phyloP scores from a whole-genome alignment of 2,888 invertebrate species.

The Epsilonema sp. region DNA sequence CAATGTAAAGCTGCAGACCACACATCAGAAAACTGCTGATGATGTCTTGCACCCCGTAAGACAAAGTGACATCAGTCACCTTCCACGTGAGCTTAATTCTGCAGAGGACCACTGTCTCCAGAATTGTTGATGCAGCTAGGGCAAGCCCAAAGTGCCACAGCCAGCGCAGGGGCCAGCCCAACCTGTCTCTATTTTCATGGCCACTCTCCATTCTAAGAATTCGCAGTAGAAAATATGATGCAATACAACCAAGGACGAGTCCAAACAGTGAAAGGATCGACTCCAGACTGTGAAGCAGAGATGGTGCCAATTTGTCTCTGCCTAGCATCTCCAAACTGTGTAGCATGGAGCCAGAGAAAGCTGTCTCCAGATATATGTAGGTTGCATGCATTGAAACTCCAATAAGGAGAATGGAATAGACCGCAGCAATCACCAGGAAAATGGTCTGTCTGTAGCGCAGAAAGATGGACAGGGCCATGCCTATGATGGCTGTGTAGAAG shows the following conservation, averaged over 20 bases:
- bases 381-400: not conserved
- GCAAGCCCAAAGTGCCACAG: not conserved
- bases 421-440: not conserved
- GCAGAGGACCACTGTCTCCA: not conserved
- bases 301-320: not conserved
- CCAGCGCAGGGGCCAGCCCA: not conserved
- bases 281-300: not conserved
- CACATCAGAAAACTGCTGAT: not conserved
- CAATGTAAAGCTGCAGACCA: not conserved
- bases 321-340: not conserved
- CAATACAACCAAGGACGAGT: not conserved
- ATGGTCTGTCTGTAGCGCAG: not conserved
- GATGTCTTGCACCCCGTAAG: conserved; percentile 1
- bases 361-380: not conserved
- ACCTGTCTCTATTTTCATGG: not conserved
- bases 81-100: not conserved
- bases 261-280: not conserved
- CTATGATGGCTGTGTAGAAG: conserved; percentile 1
- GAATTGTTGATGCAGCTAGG: not conserved
- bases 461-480: conserved; percentile 1
- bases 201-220: conserved; percentile 1
- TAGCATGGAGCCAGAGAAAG: not conserved
- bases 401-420: not conserved
- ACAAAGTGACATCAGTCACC: not conserved
- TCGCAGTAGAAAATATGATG: not conserved